Evolutionary conservation across 2,113 vertebrate species (phyloP).

Genomic region (Boleophthalmus pectinirostris): DNA sequence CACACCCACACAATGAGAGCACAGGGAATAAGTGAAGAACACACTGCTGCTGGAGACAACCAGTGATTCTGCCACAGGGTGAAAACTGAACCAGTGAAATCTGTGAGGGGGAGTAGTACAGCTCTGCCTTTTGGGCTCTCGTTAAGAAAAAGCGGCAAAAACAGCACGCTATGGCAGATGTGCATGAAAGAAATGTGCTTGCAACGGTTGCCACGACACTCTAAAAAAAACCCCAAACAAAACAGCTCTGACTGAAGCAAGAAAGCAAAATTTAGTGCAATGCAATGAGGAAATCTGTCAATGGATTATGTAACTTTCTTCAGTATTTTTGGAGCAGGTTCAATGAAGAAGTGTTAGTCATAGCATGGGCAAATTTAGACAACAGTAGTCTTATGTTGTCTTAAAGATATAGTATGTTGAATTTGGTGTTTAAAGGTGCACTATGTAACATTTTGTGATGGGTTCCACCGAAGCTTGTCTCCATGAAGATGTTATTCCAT

Average conservation of each 20-base stretch:
- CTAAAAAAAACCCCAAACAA: conserved; percentile 3
- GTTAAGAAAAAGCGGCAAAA: conserved; percentile 39
- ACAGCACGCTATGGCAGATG: conserved; percentile 33
- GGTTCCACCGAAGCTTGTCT: too few species aligned
- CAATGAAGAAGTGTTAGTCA: background rate
- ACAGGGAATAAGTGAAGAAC: conserved; percentile 51
- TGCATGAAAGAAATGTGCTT: conserved; percentile 16
- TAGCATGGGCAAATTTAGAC: background rate
- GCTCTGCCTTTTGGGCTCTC: conserved; percentile 30
- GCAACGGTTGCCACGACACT: conserved; percentile 7
- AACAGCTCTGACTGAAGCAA: background rate
- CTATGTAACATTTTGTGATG: too few species aligned
- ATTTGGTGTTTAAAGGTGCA: too few species aligned
- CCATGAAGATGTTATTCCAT: too few species aligned
- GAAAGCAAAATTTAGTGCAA: background rate
- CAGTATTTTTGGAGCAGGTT: background rate
- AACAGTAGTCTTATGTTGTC: too few species aligned
- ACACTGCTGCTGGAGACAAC: conserved; percentile 43
- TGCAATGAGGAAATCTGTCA: background rate
- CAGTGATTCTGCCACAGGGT: conserved; percentile 52
- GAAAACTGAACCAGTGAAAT: conserved; percentile 56
- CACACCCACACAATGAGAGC: conserved; percentile 47
- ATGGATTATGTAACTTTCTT: background rate
- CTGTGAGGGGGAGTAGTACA: conserved; percentile 47
- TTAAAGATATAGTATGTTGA: too few species aligned